Evolutionary conservation across 2,888 invertebrate genomes (phyloP).

Genomic region (Eurytoma adleriae): DNA sequence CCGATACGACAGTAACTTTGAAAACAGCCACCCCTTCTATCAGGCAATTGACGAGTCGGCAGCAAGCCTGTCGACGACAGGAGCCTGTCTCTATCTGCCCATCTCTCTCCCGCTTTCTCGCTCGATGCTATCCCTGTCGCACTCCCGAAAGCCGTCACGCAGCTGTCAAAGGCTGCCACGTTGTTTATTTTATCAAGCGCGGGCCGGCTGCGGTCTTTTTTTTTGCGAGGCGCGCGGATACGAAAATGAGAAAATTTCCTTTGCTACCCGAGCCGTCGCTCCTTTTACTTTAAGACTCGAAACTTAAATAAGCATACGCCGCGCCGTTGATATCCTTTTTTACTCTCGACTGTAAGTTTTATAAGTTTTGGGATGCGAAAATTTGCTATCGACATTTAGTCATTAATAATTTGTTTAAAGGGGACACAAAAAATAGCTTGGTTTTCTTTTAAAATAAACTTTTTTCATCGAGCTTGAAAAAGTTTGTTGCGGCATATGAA

Average conservation of each 20-base stretch:
- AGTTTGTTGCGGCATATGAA: too few species aligned
- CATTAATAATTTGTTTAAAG: too few species aligned
- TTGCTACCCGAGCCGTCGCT: neutral
- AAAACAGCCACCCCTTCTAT: constrained; percentile 34
- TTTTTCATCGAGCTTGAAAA: neutral
- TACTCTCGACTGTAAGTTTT: neutral
- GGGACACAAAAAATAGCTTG: neutral
- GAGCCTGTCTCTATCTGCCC: neutral
- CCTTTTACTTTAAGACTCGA: neutral
- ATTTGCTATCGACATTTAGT: neutral
- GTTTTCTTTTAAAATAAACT: neutral
- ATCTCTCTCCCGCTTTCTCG: neutral
- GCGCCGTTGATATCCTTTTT: neutral
- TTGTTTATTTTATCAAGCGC: constrained; percentile 20
- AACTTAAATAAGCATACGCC: neutral
- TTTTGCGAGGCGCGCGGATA: neutral
- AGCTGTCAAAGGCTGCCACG: neutral
- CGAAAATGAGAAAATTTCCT: neutral
- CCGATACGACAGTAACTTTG: constrained; percentile 25
- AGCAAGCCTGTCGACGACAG: constrained; percentile 29
- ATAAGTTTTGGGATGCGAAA: neutral
- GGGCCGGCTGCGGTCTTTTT: neutral
- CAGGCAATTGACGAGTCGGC: constrained; percentile 40
- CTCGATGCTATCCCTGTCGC: neutral
- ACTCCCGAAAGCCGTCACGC: neutral